Percentiles rank a stretch among this genome's conserved stretches.
Evolutionary conservation across 2,888 invertebrate genomes (phyloP).

Genomic region (Plemyria rubiginata): DNA sequence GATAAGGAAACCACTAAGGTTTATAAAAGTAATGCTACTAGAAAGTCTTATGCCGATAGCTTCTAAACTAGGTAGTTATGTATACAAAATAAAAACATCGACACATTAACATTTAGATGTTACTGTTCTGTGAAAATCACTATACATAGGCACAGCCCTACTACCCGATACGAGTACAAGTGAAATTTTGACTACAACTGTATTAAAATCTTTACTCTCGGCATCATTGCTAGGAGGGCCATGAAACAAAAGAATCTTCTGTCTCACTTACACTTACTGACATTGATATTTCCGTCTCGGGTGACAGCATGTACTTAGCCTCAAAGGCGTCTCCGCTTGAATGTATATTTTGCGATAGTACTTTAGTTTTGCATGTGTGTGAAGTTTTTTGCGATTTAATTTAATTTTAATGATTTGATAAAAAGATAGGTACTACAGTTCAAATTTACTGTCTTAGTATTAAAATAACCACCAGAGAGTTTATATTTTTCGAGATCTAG

Average conservation of each 20-base stretch:
- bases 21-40: too few relatives aligned
- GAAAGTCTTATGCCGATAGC: too few relatives aligned
- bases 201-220: conserved; percentile 76
- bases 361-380: conserved; percentile 53
- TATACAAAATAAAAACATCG: too few relatives aligned
- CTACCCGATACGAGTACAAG: conserved; percentile 46
- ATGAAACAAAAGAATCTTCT: conserved; percentile 75
- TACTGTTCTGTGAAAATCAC: conserved; percentile 3
- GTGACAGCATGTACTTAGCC: conserved; percentile 64
- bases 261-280: conserved; percentile 58
- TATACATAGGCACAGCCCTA: conserved; percentile 20
- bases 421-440: background rate
- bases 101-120: background rate
- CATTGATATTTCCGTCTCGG: conserved; percentile 66
- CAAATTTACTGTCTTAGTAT: background rate
- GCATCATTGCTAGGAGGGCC: conserved; percentile 75
- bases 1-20: too few relatives aligned
- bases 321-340: conserved; percentile 70
- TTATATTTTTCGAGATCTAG: too few relatives aligned
- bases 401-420: background rate
- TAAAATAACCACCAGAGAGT: background rate
- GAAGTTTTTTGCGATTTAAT: conserved; percentile 51
- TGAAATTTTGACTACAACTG: conserved; percentile 74
- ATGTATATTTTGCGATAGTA: conserved; percentile 65
- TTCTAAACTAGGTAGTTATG: too few relatives aligned